phyloP scores from a whole-genome alignment of 1,140 invertebrate genomes.

The Eueides isabella region DNA sequence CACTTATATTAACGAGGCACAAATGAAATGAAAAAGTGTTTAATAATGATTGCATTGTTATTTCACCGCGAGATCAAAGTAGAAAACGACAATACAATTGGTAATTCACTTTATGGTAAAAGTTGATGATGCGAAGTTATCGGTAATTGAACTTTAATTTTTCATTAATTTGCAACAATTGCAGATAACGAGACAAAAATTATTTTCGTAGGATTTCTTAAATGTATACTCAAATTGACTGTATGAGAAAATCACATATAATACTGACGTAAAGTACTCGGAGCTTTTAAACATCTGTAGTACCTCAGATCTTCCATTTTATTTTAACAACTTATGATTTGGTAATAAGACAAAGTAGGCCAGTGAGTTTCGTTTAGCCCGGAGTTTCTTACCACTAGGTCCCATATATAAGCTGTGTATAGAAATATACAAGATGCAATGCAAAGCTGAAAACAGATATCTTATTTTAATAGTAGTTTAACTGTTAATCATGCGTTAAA shows the following conservation, averaged over 20 bases:
- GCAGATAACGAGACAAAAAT: background rate
- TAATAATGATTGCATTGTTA: background rate
- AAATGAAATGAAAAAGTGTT: background rate
- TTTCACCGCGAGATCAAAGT: background rate
- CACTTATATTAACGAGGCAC: slow-evolving; percentile 10
- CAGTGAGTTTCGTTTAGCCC: too few species aligned
- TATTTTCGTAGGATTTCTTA: background rate
- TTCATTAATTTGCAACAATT: background rate
- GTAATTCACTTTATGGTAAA: background rate
- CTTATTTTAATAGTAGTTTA: too few species aligned
- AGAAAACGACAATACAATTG: background rate
- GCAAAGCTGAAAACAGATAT: too few species aligned
- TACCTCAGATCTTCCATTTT: too few species aligned
- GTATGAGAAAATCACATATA: background rate
- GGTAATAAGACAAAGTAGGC: too few species aligned
- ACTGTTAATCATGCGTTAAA: background rate
- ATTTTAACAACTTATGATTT: too few species aligned
- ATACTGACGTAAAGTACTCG: background rate
- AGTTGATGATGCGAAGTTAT: background rate
- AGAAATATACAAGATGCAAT: too few species aligned
- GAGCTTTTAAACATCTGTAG: background rate
- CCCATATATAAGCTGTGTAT: too few species aligned
- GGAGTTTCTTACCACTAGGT: too few species aligned
- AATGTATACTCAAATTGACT: too few species aligned
- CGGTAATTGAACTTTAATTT: background rate